Base-by-base conservation (phyloP, 2,113 vertebrate genomes). In the Sapayoa aenigma region DNA sequence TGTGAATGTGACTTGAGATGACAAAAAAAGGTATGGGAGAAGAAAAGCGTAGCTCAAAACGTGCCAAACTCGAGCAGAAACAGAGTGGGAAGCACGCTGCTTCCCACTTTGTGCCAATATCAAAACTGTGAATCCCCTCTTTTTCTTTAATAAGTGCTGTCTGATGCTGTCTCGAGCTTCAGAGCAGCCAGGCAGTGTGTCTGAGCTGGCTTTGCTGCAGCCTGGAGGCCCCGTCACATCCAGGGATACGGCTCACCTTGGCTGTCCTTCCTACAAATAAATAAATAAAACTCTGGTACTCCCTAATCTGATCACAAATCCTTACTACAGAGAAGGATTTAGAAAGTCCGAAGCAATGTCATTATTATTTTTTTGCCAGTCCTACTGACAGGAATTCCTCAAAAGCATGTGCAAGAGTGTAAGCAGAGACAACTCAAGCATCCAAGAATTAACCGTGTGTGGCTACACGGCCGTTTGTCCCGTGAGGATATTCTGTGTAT, bases 281-380 rank as follows among this genome's bases (percentile, higher is more conserved):
- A 92, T 94, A 94, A 94, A 94, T 67, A 94, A 90, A 73, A 11
- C 73, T 8, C 80, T 42, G 53, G 22, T 75, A 6, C 73, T 94
- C 88, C 58, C 86, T 93, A 92, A 94, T 96, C 95, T 96, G 88
- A 86, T 94, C 68, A 41, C 76, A 96, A 94, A 96, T 95, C 87
- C 73, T 78, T 69, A 66, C 79, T 86, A 44, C 66, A 13, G 89
- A 42, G 74, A 60, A 63, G 83, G 69, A 86, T 95, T 96, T 97
- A 76, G 63, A 19, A 80, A 78, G 89, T 83, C 71, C 7, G 0
- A 76, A 65, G 83, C 71, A 82, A 86, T 92, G 87, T n/a, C 59
- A 27, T 68, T 30, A 15, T 75, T 60, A 19, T 74, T 74, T 78
- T 53, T 53, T 80, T 14, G 12, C 78, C 39, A 31, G 69, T 69